These are phyloP conservation scores for Ciconia boyciana DNA, from an alignment of 2,113 vertebrate species.

Conservation along the genomic window DNA sequence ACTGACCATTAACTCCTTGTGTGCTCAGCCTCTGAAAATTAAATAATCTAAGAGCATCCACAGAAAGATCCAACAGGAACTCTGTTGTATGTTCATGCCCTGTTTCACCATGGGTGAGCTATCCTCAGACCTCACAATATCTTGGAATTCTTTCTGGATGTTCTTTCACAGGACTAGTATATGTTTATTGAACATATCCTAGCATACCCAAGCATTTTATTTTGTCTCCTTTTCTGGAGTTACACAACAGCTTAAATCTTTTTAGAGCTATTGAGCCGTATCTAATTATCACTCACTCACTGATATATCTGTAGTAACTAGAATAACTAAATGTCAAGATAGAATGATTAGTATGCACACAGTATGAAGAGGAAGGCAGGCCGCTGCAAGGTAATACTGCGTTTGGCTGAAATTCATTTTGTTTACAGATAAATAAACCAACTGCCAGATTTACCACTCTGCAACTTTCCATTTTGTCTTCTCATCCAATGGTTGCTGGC, in stretches of 20 bases:
- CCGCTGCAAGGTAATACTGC: neutral
- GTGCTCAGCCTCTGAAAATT: neutral
- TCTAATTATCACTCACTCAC: neutral
- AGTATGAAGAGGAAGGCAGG: neutral
- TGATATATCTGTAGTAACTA: neutral
- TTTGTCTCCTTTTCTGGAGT: neutral
- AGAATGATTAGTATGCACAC: neutral
- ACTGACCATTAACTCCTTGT: neutral
- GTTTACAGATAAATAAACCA: slow-evolving; percentile 13
- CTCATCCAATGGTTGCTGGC: neutral
- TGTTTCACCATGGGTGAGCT: neutral
- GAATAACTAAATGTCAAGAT: neutral
- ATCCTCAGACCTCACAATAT: neutral
- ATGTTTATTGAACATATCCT: neutral
- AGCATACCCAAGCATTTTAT: neutral
- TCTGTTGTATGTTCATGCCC: neutral
- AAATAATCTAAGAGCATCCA: neutral
- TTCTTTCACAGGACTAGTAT: neutral
- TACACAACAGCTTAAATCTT: neutral
- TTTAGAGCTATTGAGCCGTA: neutral
- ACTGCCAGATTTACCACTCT: neutral
- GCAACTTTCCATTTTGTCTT: neutral
- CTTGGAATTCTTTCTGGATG: neutral
- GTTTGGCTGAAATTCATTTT: neutral
- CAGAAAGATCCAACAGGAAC: neutral